A percentile compares a stretch with the other conserved stretches of the same genome.
phyloP scores from a whole-genome alignment of 1,140 invertebrate genomes.

The Hypsibius dujardini region DNA sequence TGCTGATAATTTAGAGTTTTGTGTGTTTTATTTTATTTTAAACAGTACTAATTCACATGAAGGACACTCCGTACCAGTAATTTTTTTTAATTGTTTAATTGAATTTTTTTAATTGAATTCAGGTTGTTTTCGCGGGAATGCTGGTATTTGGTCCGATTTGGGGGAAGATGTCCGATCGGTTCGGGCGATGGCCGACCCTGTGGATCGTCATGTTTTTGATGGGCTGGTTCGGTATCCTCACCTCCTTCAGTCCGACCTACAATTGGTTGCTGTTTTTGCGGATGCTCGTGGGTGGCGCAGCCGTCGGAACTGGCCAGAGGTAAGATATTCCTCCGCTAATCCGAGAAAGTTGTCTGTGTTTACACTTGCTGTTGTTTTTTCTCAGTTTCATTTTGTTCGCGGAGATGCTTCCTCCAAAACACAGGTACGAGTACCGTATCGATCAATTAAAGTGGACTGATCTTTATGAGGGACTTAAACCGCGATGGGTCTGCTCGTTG shows the following conservation, averaged over 20 bases:
- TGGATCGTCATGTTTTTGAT: slow-evolving; percentile 66
- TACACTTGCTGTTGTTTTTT: slow-evolving; percentile 26
- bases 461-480: no score
- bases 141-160: slow-evolving; percentile 73
- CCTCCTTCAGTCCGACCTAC: slow-evolving; percentile 73
- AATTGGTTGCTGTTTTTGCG: slow-evolving; percentile 71
- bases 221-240: slow-evolving; percentile 75
- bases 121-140: slow-evolving; percentile 87
- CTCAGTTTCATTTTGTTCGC: slow-evolving; percentile 81
- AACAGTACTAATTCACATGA: no score
- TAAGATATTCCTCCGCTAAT: slow-evolving; percentile 41
- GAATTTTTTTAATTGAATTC: no score
- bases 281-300: slow-evolving; percentile 80
- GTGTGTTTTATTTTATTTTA: no score
- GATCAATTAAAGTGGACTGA: no score
- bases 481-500: no score
- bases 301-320: slow-evolving; percentile 89
- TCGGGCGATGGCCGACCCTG: slow-evolving; percentile 64
- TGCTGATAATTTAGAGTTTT: no score
- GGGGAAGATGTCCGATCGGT: slow-evolving; percentile 82
- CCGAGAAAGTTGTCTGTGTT: not conserved
- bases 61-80: slow-evolving; percentile 21
- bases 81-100: no score
- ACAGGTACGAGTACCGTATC: no score
- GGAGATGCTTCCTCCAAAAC: slow-evolving; percentile 82